Conservation (phyloP, 2,888 invertebrate species). For the Spodoptera picta region DNA sequence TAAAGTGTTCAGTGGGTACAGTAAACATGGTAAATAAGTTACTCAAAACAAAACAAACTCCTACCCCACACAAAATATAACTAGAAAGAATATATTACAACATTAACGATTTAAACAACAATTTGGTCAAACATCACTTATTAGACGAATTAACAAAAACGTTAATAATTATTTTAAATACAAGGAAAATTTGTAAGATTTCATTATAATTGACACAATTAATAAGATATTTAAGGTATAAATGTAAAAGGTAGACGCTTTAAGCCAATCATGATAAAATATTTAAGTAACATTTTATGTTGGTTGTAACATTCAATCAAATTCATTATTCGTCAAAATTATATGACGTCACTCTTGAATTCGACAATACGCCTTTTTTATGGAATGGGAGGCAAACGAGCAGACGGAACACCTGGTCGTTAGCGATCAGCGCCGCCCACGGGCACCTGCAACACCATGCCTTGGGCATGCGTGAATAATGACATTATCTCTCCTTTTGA, state of each 20-base stretch:
- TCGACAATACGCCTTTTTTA: too few relatives aligned
- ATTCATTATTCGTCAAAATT: too few relatives aligned
- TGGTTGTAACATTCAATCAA: neutral
- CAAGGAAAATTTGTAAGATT: slow-evolving; percentile 61
- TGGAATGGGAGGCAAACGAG: too few relatives aligned
- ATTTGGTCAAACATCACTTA: slow-evolving; percentile 81
- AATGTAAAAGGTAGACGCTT: slow-evolving; percentile 32
- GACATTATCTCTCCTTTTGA: too few relatives aligned
- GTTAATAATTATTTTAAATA: slow-evolving; percentile 43
- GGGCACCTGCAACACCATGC: too few relatives aligned
- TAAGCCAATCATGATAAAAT: slow-evolving; percentile 11
- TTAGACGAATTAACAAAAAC: slow-evolving; percentile 58
- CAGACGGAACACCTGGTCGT: too few relatives aligned
- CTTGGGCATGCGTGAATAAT: too few relatives aligned
- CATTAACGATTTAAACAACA: slow-evolving; percentile 74
- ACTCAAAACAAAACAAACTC: slow-evolving; percentile 32
- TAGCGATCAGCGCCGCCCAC: too few relatives aligned
- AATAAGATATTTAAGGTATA: slow-evolving; percentile 52
- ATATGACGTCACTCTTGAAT: too few relatives aligned
- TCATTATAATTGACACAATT: slow-evolving; percentile 72
- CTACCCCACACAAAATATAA: slow-evolving; percentile 52
- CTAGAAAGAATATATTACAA: slow-evolving; percentile 72
- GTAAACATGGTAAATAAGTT: neutral
- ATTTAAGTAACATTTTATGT: slow-evolving; percentile 5
- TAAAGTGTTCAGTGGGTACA: too few relatives aligned